phyloP scores from a whole-genome alignment of 2,888 invertebrate genomes.

The Plebejus anna region DNA sequence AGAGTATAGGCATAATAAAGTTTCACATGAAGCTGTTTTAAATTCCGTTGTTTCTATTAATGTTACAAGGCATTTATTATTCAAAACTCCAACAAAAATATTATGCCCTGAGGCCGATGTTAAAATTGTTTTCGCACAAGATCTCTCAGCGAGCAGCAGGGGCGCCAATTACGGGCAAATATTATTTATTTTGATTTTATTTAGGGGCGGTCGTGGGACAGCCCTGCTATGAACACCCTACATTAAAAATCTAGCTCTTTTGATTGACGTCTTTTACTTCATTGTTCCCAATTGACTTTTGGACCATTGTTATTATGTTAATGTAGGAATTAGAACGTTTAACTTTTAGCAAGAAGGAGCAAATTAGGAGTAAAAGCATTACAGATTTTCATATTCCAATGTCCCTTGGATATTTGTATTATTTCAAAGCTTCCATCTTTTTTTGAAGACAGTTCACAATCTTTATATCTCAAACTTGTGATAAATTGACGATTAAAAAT shows the following conservation, averaged over 20 bases:
- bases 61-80: background rate
- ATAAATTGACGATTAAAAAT: background rate
- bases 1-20: background rate
- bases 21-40: background rate
- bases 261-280: conserved; percentile 70
- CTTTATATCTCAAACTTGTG: background rate
- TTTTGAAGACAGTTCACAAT: background rate
- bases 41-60: conserved; percentile 1
- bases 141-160: conserved; percentile 69
- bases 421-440: background rate
- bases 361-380: background rate
- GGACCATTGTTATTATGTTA: conserved; percentile 47
- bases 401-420: background rate
- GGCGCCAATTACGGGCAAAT: conserved; percentile 77
- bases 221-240: conserved; percentile 72
- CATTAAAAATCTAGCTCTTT: conserved; percentile 70
- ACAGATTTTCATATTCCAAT: background rate
- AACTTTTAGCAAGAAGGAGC: background rate
- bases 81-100: conserved; percentile 55
- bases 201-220: conserved; percentile 78
- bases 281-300: conserved; percentile 67
- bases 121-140: conserved; percentile 68
- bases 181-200: conserved; percentile 76
- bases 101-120: conserved; percentile 48
- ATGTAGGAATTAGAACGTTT: background rate